phyloP scores from a whole-genome alignment of 2,888 invertebrate genomes.

The Folsomia candida region DNA sequence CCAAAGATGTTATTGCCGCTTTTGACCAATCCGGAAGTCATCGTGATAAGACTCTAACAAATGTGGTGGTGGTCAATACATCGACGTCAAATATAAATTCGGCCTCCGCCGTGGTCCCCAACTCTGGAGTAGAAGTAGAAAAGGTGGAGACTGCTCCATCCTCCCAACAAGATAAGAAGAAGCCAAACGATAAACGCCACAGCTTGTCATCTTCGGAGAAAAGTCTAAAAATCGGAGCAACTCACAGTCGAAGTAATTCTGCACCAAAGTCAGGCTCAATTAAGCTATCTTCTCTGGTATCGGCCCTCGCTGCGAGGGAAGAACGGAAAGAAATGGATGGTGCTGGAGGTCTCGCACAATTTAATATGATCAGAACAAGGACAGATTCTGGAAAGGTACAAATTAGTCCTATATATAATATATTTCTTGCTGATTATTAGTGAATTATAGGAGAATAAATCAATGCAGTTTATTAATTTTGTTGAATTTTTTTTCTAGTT shows the following conservation, averaged over 20 bases:
- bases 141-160: background rate
- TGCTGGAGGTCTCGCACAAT: slow-evolving; percentile 52
- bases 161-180: background rate
- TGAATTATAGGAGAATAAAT: no score
- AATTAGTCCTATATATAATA: no score
- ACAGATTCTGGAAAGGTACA: slow-evolving; percentile 79
- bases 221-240: background rate
- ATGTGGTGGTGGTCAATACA: slow-evolving; percentile 36
- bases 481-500: no score
- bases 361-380: slow-evolving; percentile 68
- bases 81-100: slow-evolving; percentile 35
- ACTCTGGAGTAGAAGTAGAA: background rate
- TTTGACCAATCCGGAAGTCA: slow-evolving; percentile 54
- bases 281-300: slow-evolving; percentile 31
- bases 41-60: slow-evolving; percentile 27
- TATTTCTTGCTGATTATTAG: no score
- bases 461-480: background rate
- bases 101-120: no score
- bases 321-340: slow-evolving; percentile 37
- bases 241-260: slow-evolving; percentile 1
- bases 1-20: slow-evolving; percentile 48
- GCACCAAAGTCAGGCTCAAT: slow-evolving; percentile 19
- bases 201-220: background rate
- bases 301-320: slow-evolving; percentile 39
- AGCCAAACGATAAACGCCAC: background rate